Conservation (phyloP, 2,888 invertebrate genomes). For the Nysson spinosus region DNA sequence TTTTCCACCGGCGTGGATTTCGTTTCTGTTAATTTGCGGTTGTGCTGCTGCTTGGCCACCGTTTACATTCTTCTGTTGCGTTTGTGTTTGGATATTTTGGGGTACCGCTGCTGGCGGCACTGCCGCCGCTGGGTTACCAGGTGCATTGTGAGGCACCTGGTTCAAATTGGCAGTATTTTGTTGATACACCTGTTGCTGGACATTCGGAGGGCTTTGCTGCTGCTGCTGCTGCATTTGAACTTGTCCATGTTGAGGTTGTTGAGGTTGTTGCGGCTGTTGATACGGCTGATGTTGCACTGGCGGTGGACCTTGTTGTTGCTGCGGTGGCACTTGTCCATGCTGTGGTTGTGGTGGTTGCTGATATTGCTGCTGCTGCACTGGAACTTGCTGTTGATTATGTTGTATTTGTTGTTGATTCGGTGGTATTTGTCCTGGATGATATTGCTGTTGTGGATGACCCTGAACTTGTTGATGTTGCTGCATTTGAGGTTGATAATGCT, state of each 20-base stretch:
- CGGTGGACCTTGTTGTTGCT: slow-evolving; percentile 50
- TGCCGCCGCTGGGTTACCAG: too few species aligned
- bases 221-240: slow-evolving; percentile 54
- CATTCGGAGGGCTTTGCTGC: slow-evolving; percentile 21
- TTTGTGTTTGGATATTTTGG: slow-evolving; percentile 22
- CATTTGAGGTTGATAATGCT: slow-evolving; percentile 50
- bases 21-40: slow-evolving; percentile 30
- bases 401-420: slow-evolving; percentile 46
- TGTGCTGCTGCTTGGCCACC: too few species aligned
- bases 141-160: slow-evolving; percentile 57
- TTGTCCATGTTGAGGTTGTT: slow-evolving; percentile 54
- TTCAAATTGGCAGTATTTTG: slow-evolving; percentile 48
- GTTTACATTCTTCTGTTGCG: slow-evolving; percentile 27
- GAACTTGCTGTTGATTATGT: slow-evolving; percentile 54
- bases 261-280: slow-evolving; percentile 53
- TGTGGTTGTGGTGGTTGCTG: slow-evolving; percentile 6
- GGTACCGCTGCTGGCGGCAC: too few species aligned
- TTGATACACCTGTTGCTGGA: slow-evolving; percentile 47
- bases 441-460: slow-evolving; percentile 47
- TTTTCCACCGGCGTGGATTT: slow-evolving; percentile 31
- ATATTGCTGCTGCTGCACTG: slow-evolving; percentile 39
- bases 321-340: slow-evolving; percentile 42
- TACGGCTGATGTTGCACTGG: slow-evolving; percentile 62
- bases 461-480: slow-evolving; percentile 52
- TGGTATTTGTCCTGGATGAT: slow-evolving; percentile 10